Evolutionary conservation across 2,888 invertebrate genomes (phyloP).

Genomic region (Trissoscelio sp.): DNA sequence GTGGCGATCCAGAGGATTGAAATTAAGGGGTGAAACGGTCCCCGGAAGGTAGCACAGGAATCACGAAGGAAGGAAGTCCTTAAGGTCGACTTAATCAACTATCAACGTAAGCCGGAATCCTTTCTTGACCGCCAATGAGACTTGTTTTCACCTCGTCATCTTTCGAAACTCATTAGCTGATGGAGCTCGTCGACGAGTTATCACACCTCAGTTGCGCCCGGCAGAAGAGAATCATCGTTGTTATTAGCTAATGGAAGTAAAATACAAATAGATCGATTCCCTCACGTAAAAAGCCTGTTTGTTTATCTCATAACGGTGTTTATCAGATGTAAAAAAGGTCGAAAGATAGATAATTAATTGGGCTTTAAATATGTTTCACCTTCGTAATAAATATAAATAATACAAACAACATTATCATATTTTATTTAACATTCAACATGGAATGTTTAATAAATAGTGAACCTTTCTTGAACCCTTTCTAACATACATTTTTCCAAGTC

Average conservation of each 20-base stretch:
- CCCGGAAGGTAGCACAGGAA: constrained; percentile 3
- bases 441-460: too few species aligned
- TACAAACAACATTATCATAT: too few species aligned
- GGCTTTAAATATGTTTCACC: too few species aligned
- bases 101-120: constrained; percentile 24
- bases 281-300: constrained; percentile 27
- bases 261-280: constrained; percentile 69
- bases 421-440: too few species aligned
- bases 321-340: constrained; percentile 22
- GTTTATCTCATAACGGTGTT: constrained; percentile 37
- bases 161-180: constrained; percentile 78
- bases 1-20: too few species aligned
- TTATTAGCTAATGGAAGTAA: constrained; percentile 80
- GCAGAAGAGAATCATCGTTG: constrained; percentile 70
- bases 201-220: constrained; percentile 55
- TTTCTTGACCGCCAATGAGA: constrained; percentile 66
- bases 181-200: constrained; percentile 71
- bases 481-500: too few species aligned
- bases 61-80: constrained; percentile 17
- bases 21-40: too few species aligned
- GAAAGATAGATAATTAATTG: constrained; percentile 9
- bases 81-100: constrained; percentile 15
- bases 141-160: constrained; percentile 69
- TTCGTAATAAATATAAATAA: too few species aligned
- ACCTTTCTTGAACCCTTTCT: too few species aligned